Conservation (phyloP, 2,888 invertebrate genomes). For the Sinhomidia bicolor region DNA sequence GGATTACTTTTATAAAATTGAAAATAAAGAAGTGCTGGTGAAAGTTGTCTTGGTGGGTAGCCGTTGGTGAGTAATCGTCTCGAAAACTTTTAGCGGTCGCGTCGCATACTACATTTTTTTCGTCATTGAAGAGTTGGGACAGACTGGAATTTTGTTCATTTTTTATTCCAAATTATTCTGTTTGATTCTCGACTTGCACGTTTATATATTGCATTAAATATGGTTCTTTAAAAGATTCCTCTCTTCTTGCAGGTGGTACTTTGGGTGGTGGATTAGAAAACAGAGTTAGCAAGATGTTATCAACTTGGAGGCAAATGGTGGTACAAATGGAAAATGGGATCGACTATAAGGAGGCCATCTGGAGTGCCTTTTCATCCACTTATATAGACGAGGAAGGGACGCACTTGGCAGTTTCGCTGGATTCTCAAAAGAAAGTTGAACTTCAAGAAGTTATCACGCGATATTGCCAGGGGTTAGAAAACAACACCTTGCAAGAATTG, state of each 20-base stretch:
- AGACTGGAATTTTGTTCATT: too few species aligned
- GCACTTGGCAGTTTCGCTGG: constrained; percentile 38
- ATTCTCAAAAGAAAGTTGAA: constrained; percentile 55
- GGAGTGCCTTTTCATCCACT: constrained; percentile 56
- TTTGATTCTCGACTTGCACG: too few species aligned
- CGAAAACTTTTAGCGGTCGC: too few species aligned
- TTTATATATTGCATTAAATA: too few species aligned
- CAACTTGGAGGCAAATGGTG: constrained; percentile 63
- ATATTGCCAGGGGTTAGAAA: constrained; percentile 68
- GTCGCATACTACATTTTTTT: too few species aligned
- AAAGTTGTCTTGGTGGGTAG: too few species aligned
- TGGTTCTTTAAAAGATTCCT: too few species aligned
- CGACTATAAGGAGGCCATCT: constrained; percentile 63
- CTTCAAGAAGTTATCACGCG: constrained; percentile 69
- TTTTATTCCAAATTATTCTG: too few species aligned
- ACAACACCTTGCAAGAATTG: constrained; percentile 13
- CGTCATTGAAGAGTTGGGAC: too few species aligned
- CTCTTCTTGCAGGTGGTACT: not conserved
- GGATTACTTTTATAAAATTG: too few species aligned
- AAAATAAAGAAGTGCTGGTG: too few species aligned
- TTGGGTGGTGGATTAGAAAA: constrained; percentile 25
- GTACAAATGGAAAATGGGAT: constrained; percentile 72
- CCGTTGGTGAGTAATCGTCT: too few species aligned
- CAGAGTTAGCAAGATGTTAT: constrained; percentile 63
- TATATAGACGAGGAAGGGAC: constrained; percentile 51